A percentile compares a stretch with the other conserved stretches of the same genome.
Evolutionary conservation across 2,113 vertebrate species (phyloP).

Genomic region (Lophochroa leadbeateri): DNA sequence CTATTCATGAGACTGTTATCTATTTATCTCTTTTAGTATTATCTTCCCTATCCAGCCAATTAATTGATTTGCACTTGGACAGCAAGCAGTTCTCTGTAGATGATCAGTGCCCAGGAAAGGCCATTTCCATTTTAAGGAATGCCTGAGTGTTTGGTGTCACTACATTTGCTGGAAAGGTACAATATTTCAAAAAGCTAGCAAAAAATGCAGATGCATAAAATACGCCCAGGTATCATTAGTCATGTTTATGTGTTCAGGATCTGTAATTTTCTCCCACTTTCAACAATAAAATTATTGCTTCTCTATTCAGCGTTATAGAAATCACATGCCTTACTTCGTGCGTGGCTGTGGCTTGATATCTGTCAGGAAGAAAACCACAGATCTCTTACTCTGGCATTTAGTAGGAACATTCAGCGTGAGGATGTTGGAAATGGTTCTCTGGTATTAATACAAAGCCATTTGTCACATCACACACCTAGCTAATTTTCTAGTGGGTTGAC

Average conservation of each 20-base stretch:
- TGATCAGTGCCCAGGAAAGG: neutral
- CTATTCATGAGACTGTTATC: neutral
- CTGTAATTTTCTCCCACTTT: slow-evolving; percentile 9
- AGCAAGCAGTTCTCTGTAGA: neutral
- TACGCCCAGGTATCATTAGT: neutral
- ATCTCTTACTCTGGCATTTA: slow-evolving; percentile 7
- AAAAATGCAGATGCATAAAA: neutral
- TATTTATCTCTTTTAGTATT: neutral
- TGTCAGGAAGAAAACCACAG: neutral
- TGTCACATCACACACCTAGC: neutral
- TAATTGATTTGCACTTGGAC: neutral
- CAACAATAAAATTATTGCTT: neutral
- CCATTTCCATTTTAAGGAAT: neutral
- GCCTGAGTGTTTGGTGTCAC: neutral
- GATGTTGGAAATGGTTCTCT: neutral
- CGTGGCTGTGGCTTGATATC: neutral
- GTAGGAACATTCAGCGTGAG: neutral
- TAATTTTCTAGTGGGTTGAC: slow-evolving; percentile 42
- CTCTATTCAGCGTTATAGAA: neutral
- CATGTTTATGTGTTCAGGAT: neutral
- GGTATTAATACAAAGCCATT: slow-evolving; percentile 32
- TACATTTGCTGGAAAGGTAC: neutral
- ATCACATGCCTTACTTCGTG: neutral
- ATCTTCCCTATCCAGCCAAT: neutral
- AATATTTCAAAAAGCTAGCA: neutral